phyloP scores from a whole-genome alignment of 1,140 invertebrate genomes.

The Palaemon carinicauda region DNA sequence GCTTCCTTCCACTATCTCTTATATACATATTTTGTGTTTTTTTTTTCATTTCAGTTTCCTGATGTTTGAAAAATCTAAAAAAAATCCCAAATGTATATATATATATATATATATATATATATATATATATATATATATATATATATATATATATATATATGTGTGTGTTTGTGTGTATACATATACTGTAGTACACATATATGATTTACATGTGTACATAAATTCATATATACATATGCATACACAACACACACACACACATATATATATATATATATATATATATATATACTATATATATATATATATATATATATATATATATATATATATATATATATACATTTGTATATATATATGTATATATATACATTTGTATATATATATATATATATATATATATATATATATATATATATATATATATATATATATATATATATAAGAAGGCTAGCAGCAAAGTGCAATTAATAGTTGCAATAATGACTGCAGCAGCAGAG shows the following conservation, averaged over 20 bases:
- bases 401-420: background rate
- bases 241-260: background rate
- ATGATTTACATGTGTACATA: slow-evolving; percentile 15
- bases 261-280: background rate
- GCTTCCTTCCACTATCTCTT: background rate
- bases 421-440: background rate
- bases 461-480: background rate
- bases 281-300: background rate
- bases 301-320: background rate
- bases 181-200: background rate
- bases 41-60: background rate
- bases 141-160: slow-evolving; percentile 25
- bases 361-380: background rate
- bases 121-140: slow-evolving; percentile 11
- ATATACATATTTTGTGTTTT: background rate
- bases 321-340: background rate
- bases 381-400: background rate
- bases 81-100: background rate
- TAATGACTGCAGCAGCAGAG: background rate
- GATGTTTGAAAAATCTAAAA: background rate
- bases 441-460: background rate
- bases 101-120: slow-evolving; percentile 2
- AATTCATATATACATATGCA: background rate
- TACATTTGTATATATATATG: background rate
- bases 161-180: background rate